phyloP scores from a whole-genome alignment of 2,888 invertebrate genomes.

The Microctonus hyperodae region DNA sequence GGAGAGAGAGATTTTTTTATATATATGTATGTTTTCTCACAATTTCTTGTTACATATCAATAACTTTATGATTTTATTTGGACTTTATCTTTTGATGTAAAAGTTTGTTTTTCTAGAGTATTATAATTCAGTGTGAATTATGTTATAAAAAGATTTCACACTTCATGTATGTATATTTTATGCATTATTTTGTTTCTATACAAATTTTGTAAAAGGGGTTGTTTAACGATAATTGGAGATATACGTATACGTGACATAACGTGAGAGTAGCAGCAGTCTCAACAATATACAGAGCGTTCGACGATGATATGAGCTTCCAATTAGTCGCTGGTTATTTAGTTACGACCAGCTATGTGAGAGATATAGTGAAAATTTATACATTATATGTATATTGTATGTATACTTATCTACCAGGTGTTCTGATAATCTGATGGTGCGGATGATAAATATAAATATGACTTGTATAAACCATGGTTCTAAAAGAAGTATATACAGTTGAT shows the following conservation, averaged over 20 bases:
- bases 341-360: conserved; percentile 31
- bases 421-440: too few species aligned
- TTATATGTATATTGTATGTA: not conserved
- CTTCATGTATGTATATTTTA: not conserved
- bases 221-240: conserved; percentile 35
- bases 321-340: conserved; percentile 59
- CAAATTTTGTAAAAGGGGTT: too few species aligned
- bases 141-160: not conserved
- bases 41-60: too few species aligned
- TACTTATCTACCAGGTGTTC: too few species aligned
- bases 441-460: too few species aligned
- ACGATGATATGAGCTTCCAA: conserved; percentile 44
- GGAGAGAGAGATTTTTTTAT: too few species aligned
- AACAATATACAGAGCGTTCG: conserved; percentile 11
- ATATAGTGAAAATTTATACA: not conserved
- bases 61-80: too few species aligned
- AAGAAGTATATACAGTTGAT: too few species aligned
- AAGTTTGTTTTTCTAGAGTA: not conserved
- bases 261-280: conserved; percentile 27
- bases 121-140: not conserved
- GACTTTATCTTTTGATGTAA: not conserved
- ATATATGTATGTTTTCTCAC: too few species aligned
- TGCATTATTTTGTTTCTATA: too few species aligned
- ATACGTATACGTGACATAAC: conserved; percentile 37
- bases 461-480: too few species aligned